Evolutionary conservation across 1,140 invertebrate genomes (phyloP), one percentile per base, ranked within the genome.

Genomic region (Phortica variegata): DNA sequence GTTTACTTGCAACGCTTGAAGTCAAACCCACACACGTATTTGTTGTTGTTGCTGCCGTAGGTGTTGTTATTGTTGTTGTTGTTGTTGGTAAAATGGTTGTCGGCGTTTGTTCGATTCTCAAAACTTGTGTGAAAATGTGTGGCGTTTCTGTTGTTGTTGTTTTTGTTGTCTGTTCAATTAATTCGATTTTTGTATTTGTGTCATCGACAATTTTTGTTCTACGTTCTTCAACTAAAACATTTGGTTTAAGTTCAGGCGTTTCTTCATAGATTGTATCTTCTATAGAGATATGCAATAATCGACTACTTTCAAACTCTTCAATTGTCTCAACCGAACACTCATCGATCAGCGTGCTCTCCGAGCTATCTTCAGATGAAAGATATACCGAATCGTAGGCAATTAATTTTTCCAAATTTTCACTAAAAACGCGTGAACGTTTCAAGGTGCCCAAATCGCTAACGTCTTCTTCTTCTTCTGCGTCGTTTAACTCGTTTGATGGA

Each of bases 311-410:
- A 20, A 65, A 10, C 31, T 62, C 69, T 0, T 65, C 61, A 1
- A 68, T 62, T 32, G 56, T 55, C 19, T 72, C 72, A 19, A 58
- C 31, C 6, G 20, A 54, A 32, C 54, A 58, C 12, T 65, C 71
- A 10, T 72, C 72, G 0, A 71, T 51, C n/a, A 76, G 16, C 0
- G 69, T 76, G 17, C 61, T 61, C 37, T 75, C 74, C 9, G 72
- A 75, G 29, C 74, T 72, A 17, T 73, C 73, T 33, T 76, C 74
- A 1, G 73, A 76, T 12, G 73, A 76, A 1, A 76, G 44, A 47
- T 76, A 76, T 1, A 76, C 71, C 21, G 74, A 76, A 44, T 76
- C 74, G 49, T 76, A 76, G 39, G 73, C 69, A 36, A 76, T 75
- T 1, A 76, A 48, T 5, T 72, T 61, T 5, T 73, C 69, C 43